A percentile compares a stretch with the other conserved stretches of the same genome.
These are phyloP conservation scores for Cenopis cana DNA, from an alignment of 2,888 invertebrate genomes.

Conservation along the genomic window DNA sequence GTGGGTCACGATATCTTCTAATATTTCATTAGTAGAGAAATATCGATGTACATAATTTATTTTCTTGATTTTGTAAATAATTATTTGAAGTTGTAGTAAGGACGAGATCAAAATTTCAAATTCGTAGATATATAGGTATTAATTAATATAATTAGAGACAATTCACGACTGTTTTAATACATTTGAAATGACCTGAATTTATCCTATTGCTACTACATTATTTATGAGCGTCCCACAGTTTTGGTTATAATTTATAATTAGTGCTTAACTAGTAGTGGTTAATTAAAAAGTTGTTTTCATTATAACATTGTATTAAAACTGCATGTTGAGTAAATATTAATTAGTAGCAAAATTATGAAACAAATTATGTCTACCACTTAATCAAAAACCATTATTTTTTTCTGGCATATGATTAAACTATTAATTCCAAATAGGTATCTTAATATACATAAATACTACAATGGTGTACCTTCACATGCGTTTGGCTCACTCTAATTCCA, in stretches of 20 bases:
- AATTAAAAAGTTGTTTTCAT: slow-evolving; percentile 17
- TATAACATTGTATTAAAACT: neutral
- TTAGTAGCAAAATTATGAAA: neutral
- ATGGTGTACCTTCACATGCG: neutral
- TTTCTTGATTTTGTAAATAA: too few relatives aligned
- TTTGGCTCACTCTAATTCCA: neutral
- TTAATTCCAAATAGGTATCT: neutral
- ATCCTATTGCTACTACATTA: slow-evolving; percentile 8
- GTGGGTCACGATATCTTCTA: slow-evolving; percentile 53
- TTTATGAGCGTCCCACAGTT: slow-evolving; percentile 1
- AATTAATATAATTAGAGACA: slow-evolving; percentile 15
- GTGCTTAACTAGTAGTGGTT: slow-evolving; percentile 6
- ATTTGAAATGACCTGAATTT: slow-evolving; percentile 4
- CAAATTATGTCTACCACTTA: neutral
- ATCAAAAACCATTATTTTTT: neutral
- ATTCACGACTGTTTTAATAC: slow-evolving; percentile 6
- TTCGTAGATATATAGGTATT: too few relatives aligned
- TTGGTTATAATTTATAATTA: slow-evolving; percentile 9
- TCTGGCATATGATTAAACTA: neutral
- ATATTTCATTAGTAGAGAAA: neutral
- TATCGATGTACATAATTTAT: neutral
- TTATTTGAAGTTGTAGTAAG: neutral
- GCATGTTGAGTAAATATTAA: neutral
- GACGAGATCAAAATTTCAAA: neutral
- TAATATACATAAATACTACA: too few relatives aligned